Evolutionary conservation across 2,888 invertebrate genomes (phyloP).

Genomic region (Plebejus melissa): DNA sequence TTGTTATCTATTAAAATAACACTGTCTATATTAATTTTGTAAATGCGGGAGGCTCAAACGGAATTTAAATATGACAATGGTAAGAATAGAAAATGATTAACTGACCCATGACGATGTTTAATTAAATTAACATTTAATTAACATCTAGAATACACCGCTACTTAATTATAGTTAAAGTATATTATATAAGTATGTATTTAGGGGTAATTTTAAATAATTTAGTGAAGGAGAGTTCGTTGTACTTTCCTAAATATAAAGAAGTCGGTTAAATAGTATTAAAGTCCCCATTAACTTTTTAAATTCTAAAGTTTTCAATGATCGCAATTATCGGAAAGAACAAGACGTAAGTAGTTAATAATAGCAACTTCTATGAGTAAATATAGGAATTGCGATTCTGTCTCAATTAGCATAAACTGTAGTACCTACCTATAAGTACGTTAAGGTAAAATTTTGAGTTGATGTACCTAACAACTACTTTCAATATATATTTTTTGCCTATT

Average conservation of each 20-base stretch:
- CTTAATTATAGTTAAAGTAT: not conserved
- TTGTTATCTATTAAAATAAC: not conserved
- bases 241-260: not conserved
- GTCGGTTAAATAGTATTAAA: not conserved
- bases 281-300: no score
- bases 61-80: not conserved
- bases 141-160: not conserved
- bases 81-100: constrained; percentile 5
- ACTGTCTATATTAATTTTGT: not conserved
- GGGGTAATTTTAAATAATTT: not conserved
- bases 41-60: constrained; percentile 14
- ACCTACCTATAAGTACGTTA: no score
- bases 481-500: not conserved
- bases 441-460: no score
- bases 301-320: no score
- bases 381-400: no score
- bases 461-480: no score
- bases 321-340: no score
- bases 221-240: not conserved
- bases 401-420: no score
- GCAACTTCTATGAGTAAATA: no score
- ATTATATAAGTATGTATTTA: not conserved
- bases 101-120: constrained; percentile 16
- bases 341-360: no score
- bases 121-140: constrained; percentile 12